Percentiles rank a stretch among this genome's conserved stretches.
Conservation (phyloP, 2,113 vertebrate species). For the Psephotus haematonotus region DNA sequence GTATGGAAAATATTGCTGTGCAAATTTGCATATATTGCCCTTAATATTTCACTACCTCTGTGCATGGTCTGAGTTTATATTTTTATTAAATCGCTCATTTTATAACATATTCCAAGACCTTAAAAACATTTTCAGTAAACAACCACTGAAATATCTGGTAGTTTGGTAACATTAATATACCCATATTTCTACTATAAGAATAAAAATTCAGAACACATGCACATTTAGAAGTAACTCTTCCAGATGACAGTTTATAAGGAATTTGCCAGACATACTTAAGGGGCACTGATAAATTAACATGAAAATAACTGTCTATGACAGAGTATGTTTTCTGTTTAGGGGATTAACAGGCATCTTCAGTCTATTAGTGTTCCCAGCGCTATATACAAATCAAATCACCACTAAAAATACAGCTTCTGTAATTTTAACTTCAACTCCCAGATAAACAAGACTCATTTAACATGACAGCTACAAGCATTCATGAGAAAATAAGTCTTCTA, state of each 20-base stretch:
- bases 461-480: background rate
- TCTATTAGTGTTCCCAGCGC: background rate
- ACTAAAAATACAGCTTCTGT: background rate
- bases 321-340: background rate
- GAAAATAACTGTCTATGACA: background rate
- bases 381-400: background rate
- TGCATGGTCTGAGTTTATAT: background rate
- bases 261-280: background rate
- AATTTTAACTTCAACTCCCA: background rate
- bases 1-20: background rate
- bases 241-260: background rate
- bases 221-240: background rate
- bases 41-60: background rate
- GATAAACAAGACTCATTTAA: conserved; percentile 31
- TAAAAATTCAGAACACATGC: background rate
- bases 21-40: background rate
- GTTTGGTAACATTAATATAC: background rate
- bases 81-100: background rate
- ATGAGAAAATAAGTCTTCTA: background rate
- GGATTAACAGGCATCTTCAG: conserved; percentile 24
- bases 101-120: background rate
- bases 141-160: background rate
- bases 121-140: background rate
- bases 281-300: background rate
- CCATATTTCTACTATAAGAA: background rate